A percentile compares a stretch with the other conserved stretches of the same genome.
Evolutionary conservation across 2,113 vertebrate species (phyloP).

Genomic region (Butorides virescens): DNA sequence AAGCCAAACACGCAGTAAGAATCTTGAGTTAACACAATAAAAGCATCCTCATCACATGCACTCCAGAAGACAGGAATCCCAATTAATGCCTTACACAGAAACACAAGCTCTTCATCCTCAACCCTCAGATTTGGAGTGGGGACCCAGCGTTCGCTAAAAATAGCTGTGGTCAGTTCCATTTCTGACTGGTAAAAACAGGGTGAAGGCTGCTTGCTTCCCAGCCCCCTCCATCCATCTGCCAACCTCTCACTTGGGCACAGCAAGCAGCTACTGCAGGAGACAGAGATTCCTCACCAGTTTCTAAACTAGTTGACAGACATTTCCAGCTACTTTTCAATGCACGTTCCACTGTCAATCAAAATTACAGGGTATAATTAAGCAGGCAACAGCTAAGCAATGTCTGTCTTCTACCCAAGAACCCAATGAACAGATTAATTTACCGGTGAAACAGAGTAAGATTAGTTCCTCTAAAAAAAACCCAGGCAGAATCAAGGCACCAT

Average conservation of each 20-base stretch:
- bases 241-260: neutral
- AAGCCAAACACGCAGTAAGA: neutral
- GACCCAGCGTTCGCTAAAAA: neutral
- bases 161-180: neutral
- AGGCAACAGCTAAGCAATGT: slow-evolving; percentile 37
- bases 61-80: neutral
- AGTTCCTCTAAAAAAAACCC: neutral
- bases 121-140: neutral
- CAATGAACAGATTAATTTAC: slow-evolving; percentile 50
- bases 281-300: neutral
- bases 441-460: slow-evolving; percentile 31
- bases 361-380: slow-evolving; percentile 50
- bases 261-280: neutral
- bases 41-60: neutral
- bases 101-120: neutral
- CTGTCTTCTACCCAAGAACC: slow-evolving; percentile 38
- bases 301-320: neutral
- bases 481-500: neutral
- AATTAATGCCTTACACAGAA: slow-evolving; percentile 3
- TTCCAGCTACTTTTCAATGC: slow-evolving; percentile 24
- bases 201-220: neutral
- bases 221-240: neutral
- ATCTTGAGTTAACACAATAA: neutral
- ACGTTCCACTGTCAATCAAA: slow-evolving; percentile 25
- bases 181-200: neutral